Evolutionary conservation across 2,113 vertebrate genomes (phyloP), one percentile per base, ranked within the genome.

Genomic region (Pterophyllum scalare): DNA sequence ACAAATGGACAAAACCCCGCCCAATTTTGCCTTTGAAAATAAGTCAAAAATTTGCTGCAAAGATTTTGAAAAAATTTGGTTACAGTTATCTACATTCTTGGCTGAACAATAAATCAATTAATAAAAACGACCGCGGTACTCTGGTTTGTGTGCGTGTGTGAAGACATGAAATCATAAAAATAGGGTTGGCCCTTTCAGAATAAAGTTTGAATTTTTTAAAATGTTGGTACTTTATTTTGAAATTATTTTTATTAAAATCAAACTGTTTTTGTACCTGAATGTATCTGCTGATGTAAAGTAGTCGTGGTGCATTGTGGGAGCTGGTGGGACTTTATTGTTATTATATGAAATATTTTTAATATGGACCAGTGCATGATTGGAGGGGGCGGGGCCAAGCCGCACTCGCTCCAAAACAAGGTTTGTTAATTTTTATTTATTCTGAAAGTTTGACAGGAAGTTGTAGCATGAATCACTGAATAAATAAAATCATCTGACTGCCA

Each of bases 381-480:
- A 59, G 17, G n/a, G 22, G 56, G 64, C 11, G 4, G 87, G 15
- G 6, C 35, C 13, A 31, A 20, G 59, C 31, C 10, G 6, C 28
- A 54, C 13, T 43, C 20, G 46, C 35, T 75, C 14, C 59, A 20
- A 70, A 59, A 67, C 14, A 28, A 59, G 49, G 35, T 35, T 56
- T 58, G 80, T 81, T 54, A 38, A 74, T 43, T 59, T 89, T 76
- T 43, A 77, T 88, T 87, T 91, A 88, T 88, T 88, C 22, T 85
- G 58, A 84, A 59, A 79, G 72, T 76, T 31, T 82, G 82, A 91
- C 88, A 84, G 87, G 80, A 91, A 67, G 80, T 86, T 84, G 89
- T 84, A 82, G 90, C 89, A 93, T 87, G 90, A 92, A 88, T 86
- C 61, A 83, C 74, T 79, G 65, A 92, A 88, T 85, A 81, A 92